phyloP scores from a whole-genome alignment of 2,888 invertebrate genomes.

The Megalurothrips usitatus region DNA sequence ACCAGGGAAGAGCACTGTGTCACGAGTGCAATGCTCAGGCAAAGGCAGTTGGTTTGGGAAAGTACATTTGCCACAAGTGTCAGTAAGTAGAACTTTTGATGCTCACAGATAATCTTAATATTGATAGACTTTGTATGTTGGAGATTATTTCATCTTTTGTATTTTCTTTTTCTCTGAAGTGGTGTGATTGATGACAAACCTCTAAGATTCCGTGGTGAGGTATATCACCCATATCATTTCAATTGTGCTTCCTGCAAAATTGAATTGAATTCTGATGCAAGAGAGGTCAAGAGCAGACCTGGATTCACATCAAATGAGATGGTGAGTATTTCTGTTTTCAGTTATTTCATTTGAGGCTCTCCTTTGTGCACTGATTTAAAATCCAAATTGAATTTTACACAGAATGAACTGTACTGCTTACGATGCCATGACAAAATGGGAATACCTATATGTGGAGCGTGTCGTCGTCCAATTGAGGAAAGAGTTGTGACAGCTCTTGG shows the following conservation, averaged over 20 bases:
- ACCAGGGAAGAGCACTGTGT: slow-evolving; percentile 80
- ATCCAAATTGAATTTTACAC: neutral
- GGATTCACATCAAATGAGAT: slow-evolving; percentile 87
- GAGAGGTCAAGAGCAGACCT: slow-evolving; percentile 89
- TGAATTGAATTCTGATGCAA: slow-evolving; percentile 91
- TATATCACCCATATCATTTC: slow-evolving; percentile 99
- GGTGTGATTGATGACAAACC: slow-evolving; percentile 89
- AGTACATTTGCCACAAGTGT: slow-evolving; percentile 97
- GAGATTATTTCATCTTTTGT: neutral
- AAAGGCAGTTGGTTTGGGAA: slow-evolving; percentile 90
- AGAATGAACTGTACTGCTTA: slow-evolving; percentile 94
- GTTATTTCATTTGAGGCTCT: slow-evolving; percentile 16
- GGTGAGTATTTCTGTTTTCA: slow-evolving; percentile 48
- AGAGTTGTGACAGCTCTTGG: slow-evolving; percentile 97
- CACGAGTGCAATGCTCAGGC: slow-evolving; percentile 95
- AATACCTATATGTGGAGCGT: slow-evolving; percentile 99
- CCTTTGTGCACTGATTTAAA: neutral
- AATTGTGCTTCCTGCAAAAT: slow-evolving; percentile 89
- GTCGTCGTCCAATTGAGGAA: slow-evolving; percentile 97
- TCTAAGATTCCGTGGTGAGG: slow-evolving; percentile 87
- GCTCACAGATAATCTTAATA: neutral
- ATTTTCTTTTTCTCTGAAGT: slow-evolving; percentile 50
- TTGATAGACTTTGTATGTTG: too few relatives aligned
- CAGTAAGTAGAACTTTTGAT: slow-evolving; percentile 66
- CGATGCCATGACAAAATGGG: slow-evolving; percentile 99